These are phyloP conservation scores for Setophaga coronata DNA, from an alignment of 2,113 vertebrate genomes.

Conservation along the genomic window DNA sequence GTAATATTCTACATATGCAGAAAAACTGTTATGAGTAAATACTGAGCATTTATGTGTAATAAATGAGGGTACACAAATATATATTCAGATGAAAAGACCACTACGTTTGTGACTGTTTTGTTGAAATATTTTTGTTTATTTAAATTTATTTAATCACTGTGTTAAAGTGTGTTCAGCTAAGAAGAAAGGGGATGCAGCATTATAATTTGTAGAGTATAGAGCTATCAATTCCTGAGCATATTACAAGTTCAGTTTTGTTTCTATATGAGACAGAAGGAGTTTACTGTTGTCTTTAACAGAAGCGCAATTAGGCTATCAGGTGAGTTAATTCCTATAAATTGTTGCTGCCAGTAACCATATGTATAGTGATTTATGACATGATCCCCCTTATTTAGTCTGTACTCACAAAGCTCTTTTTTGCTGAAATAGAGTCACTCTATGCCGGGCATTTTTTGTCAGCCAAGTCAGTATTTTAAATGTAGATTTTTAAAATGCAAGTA, in stretches of 20 bases:
- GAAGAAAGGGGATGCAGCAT: neutral
- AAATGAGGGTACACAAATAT: neutral
- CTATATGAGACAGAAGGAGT: neutral
- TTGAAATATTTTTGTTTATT: slow-evolving; percentile 27
- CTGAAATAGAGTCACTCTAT: neutral
- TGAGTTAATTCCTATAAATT: neutral
- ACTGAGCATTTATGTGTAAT: slow-evolving; percentile 13
- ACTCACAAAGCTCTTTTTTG: neutral
- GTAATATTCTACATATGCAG: slow-evolving; percentile 60
- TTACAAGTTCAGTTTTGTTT: neutral
- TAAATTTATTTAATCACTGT: neutral
- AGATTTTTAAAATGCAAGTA: neutral
- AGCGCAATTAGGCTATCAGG: neutral
- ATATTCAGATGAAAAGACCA: neutral
- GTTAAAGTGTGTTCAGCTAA: neutral
- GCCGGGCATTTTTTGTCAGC: neutral
- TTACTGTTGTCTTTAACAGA: neutral
- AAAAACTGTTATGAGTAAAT: slow-evolving; percentile 68
- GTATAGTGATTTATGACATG: neutral
- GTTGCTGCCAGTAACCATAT: neutral
- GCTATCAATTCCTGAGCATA: neutral
- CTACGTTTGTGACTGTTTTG: neutral
- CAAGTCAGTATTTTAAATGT: neutral
- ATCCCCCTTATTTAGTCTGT: neutral
- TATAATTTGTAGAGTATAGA: neutral